Conservation (phyloP, 35 echinoderm and acorn worm genomes). For the Patiria miniata region DNA sequence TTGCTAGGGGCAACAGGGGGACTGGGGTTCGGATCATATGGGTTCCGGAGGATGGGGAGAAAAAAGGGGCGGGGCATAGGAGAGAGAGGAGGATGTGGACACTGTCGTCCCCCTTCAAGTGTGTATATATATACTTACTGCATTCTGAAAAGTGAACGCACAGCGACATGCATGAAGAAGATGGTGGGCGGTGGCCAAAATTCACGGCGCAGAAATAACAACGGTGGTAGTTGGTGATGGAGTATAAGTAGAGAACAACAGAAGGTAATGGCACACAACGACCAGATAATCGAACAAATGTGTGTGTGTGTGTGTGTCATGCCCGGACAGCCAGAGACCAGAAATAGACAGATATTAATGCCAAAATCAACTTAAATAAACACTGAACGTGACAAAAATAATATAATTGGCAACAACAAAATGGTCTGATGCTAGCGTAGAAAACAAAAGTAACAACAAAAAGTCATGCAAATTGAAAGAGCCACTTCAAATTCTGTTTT, state of each 20-base stretch:
- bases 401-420: no score
- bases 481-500: no score
- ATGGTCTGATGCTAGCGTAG: no score
- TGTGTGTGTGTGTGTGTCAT: no score
- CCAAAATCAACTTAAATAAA: no score
- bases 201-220: constrained; percentile 23
- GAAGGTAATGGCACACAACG: not conserved
- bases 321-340: no score
- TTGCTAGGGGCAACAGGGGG: not conserved
- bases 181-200: not conserved
- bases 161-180: constrained; percentile 27
- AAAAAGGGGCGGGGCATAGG: not conserved
- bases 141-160: constrained; percentile 27
- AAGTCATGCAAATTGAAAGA: no score
- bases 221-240: constrained; percentile 30
- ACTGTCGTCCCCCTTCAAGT: not conserved
- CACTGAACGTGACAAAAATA: no score
- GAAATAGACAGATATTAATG: no score
- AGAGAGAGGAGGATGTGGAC: not conserved
- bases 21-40: not conserved
- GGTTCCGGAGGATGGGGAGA: not conserved
- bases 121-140: constrained; percentile 21
- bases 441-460: no score
- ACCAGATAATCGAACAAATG: no score
- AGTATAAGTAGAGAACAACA: not conserved